Conservation (phyloP, 2,888 invertebrate species). For the Suillia variegata region DNA sequence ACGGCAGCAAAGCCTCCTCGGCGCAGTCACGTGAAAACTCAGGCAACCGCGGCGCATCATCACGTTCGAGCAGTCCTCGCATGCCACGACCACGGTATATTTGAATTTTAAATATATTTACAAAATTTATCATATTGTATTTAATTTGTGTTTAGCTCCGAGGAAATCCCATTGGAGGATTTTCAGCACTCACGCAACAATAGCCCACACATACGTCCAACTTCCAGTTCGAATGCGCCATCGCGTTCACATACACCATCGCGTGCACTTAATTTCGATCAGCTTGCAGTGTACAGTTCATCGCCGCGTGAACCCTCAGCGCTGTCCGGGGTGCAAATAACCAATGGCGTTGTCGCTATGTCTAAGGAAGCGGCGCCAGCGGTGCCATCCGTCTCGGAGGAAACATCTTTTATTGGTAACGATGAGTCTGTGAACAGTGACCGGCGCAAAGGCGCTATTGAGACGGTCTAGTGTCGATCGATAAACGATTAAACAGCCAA, state of each 20-base stretch:
- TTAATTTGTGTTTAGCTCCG: constrained; percentile 61
- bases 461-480: constrained; percentile 62
- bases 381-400: constrained; percentile 67
- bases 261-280: constrained; percentile 44
- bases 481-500: no score
- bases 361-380: not conserved
- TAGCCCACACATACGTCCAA: constrained; percentile 56
- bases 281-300: constrained; percentile 41
- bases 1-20: constrained; percentile 60
- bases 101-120: not conserved
- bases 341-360: constrained; percentile 34
- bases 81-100: constrained; percentile 69
- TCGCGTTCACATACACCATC: constrained; percentile 63
- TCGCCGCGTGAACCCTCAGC: constrained; percentile 37
- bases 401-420: constrained; percentile 77
- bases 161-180: constrained; percentile 82
- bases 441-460: constrained; percentile 61
- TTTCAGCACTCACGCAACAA: constrained; percentile 68
- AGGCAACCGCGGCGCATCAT: constrained; percentile 59
- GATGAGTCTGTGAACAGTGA: constrained; percentile 58
- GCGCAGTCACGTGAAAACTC: constrained; percentile 55
- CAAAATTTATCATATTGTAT: not conserved
- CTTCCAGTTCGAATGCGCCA: constrained; percentile 44
- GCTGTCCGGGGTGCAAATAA: constrained; percentile 26
- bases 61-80: constrained; percentile 75